A percentile compares a stretch with the other conserved stretches of the same genome.
Conservation (phyloP, 2,797 vertebrate genomes). For the Poeciliopsis paucimaculata region DNA sequence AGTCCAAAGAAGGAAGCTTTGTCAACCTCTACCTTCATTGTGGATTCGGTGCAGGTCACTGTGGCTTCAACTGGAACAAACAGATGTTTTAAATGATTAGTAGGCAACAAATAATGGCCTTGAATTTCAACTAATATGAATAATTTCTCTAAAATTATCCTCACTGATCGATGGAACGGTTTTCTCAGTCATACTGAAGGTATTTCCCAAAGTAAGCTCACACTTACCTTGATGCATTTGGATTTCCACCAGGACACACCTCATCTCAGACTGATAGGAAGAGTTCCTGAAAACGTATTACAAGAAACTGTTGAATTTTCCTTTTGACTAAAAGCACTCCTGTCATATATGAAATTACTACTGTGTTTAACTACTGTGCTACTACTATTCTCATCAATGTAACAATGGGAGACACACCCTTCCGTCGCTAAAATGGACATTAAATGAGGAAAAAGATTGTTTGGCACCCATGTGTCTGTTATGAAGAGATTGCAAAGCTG, state of each 20-base stretch:
- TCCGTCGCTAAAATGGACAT: background rate
- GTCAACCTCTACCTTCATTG: conserved; percentile 66
- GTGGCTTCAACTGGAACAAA: background rate
- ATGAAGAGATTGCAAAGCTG: background rate
- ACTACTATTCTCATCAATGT: background rate
- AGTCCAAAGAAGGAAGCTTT: conserved; percentile 54
- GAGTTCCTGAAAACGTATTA: background rate
- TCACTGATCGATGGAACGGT: background rate
- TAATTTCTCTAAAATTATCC: background rate
- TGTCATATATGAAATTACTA: background rate
- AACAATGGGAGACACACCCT: background rate
- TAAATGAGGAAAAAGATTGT: background rate
- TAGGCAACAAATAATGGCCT: background rate
- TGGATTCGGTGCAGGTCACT: conserved; percentile 33
- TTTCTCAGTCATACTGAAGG: background rate
- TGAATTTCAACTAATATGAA: no score
- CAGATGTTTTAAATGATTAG: background rate
- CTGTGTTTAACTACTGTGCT: no score
- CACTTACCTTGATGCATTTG: conserved; percentile 1
- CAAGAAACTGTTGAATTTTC: background rate
- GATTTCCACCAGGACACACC: conserved; percentile 8
- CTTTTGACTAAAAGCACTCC: background rate
- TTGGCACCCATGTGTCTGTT: background rate
- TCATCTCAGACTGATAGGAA: conserved; percentile 12
- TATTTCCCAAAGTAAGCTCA: background rate